Conservation (phyloP, 1,140 invertebrate species). For the Ceratina australensis region DNA sequence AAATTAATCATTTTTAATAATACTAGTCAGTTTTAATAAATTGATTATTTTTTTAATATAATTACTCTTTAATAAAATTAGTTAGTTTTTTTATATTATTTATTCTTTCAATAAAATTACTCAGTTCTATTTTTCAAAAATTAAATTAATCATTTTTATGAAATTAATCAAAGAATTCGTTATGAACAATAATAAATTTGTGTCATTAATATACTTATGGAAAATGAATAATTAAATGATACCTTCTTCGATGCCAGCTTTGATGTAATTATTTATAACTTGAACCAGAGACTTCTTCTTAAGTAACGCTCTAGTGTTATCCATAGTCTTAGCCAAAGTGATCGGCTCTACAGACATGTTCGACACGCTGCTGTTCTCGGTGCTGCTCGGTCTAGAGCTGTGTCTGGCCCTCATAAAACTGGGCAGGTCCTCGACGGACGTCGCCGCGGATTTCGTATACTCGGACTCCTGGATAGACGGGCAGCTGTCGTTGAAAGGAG, state of each 20-base stretch:
- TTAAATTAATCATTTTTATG: no score
- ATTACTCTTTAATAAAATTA: no score
- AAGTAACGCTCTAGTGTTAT: constrained; percentile 42
- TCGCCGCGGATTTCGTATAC: constrained; percentile 38
- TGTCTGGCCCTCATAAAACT: constrained; percentile 36
- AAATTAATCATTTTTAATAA: no score
- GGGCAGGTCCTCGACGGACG: constrained; percentile 43
- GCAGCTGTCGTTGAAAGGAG: neutral
- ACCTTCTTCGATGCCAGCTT: constrained; percentile 64
- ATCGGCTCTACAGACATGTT: constrained; percentile 42
- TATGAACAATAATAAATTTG: no score
- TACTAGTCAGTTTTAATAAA: no score
- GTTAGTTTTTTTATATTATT: no score
- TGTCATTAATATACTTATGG: no score
- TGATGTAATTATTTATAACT: constrained; percentile 64
- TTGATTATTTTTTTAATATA: no score
- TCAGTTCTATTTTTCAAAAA: no score
- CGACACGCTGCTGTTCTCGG: constrained; percentile 45
- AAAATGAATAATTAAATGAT: neutral
- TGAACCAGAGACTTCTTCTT: constrained; percentile 54
- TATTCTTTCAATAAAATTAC: no score
- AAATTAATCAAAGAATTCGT: no score
- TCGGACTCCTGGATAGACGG: constrained; percentile 25
- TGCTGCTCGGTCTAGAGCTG: constrained; percentile 26
- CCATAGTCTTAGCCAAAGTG: constrained; percentile 24